Evolutionary conservation across 2,797 vertebrate genomes (phyloP).

Genomic region (Aulostomus chinensis): DNA sequence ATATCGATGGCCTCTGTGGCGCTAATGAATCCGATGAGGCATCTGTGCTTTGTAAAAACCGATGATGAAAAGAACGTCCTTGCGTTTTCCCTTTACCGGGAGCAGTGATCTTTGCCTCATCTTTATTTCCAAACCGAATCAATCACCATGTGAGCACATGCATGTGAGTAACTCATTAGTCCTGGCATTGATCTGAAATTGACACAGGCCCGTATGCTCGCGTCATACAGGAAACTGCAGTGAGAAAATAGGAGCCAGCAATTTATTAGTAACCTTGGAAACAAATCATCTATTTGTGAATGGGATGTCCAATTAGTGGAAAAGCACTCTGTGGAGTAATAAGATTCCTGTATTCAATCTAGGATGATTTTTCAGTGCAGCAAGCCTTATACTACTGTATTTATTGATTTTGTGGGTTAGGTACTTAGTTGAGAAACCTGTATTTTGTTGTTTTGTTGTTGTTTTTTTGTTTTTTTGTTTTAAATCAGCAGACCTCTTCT

Average conservation of each 20-base stretch:
- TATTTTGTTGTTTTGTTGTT: too few relatives aligned
- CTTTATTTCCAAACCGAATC: constrained; percentile 5
- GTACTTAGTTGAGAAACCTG: constrained; percentile 1
- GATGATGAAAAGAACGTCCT: constrained; percentile 7
- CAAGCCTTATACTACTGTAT: constrained; percentile 17
- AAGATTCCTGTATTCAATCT: constrained; percentile 35
- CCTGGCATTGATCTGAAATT: constrained; percentile 59
- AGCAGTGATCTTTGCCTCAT: background rate
- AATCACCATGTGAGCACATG: constrained; percentile 53
- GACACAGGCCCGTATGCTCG: constrained; percentile 23
- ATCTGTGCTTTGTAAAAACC: constrained; percentile 26
- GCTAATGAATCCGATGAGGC: constrained; percentile 50
- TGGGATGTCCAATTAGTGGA: constrained; percentile 67
- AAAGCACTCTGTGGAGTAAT: constrained; percentile 54
- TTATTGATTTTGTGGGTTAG: constrained; percentile 26
- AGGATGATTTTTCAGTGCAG: constrained; percentile 10
- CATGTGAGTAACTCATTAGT: constrained; percentile 73
- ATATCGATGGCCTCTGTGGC: constrained; percentile 38
- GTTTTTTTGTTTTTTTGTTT: too few relatives aligned
- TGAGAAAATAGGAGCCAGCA: constrained; percentile 50
- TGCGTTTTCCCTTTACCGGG: constrained; percentile 16
- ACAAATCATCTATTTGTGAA: constrained; percentile 67
- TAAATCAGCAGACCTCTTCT: too few relatives aligned
- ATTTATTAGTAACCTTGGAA: constrained; percentile 72
- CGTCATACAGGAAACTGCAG: constrained; percentile 46